Percentiles rank a stretch among this genome's conserved stretches.
Conservation (phyloP, 1,140 invertebrate species). For the Drosophila cardini region DNA sequence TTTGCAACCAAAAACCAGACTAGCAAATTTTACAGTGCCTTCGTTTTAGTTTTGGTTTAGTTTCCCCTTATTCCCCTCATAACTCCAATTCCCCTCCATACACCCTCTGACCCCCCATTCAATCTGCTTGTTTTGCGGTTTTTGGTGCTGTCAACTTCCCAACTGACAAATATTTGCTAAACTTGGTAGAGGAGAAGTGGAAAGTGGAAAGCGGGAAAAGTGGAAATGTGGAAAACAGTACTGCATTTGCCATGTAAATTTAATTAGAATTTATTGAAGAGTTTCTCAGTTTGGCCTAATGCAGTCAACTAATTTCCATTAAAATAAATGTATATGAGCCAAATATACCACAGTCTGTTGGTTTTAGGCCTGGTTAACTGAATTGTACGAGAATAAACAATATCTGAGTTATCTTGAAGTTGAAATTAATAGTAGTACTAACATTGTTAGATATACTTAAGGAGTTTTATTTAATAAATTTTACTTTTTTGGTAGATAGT, state of each 20-base stretch:
- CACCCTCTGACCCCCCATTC: background rate
- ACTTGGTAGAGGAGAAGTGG: conserved; percentile 43
- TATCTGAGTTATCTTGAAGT: background rate
- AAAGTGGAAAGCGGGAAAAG: conserved; percentile 4
- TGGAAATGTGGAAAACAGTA: conserved; percentile 1
- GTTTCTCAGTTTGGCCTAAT: conserved; percentile 45
- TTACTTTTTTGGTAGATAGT: too few species aligned
- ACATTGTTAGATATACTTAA: too few species aligned
- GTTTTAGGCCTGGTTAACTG: conserved; percentile 2
- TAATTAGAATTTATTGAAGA: conserved; percentile 73
- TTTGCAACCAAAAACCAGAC: conserved; percentile 49
- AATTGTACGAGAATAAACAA: background rate
- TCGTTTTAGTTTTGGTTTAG: conserved; percentile 42
- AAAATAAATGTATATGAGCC: conserved; percentile 50
- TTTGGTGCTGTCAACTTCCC: conserved; percentile 72
- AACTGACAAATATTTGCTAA: conserved; percentile 76
- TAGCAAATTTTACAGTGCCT: conserved; percentile 54
- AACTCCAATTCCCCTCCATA: background rate
- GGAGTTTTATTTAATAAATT: too few species aligned
- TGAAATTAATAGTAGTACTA: too few species aligned
- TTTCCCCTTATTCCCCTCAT: background rate
- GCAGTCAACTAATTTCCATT: conserved; percentile 73
- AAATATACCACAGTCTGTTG: background rate
- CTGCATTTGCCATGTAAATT: conserved; percentile 60
- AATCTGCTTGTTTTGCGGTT: conserved; percentile 57